Percentiles rank a stretch among this genome's conserved stretches.
phyloP scores from a whole-genome alignment of 2,888 invertebrate species.

The Athrips mouffetella region DNA sequence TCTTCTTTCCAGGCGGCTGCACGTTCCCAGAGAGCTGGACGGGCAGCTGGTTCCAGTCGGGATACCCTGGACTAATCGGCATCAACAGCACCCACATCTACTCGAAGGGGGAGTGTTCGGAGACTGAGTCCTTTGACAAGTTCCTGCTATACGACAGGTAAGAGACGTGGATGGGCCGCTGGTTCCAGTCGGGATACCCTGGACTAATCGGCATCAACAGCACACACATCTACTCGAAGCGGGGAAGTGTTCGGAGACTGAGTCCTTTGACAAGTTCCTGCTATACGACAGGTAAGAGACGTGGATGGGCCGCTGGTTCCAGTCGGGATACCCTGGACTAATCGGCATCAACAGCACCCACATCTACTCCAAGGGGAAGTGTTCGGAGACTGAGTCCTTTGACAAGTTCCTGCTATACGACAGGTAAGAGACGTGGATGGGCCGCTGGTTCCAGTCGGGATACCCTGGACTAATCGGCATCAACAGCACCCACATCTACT shows the following conservation, averaged over 20 bases:
- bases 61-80: slow-evolving; percentile 76
- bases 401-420: slow-evolving; percentile 83
- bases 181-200: slow-evolving; percentile 82
- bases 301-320: no score
- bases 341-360: no score
- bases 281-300: no score
- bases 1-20: slow-evolving; percentile 76
- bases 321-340: no score
- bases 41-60: slow-evolving; percentile 87
- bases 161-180: slow-evolving; percentile 27
- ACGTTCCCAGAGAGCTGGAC: slow-evolving; percentile 83
- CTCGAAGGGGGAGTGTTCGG: slow-evolving; percentile 82
- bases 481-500: no score
- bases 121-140: slow-evolving; percentile 80
- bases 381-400: slow-evolving; percentile 78
- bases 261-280: no score
- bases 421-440: no score
- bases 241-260: no score
- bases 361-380: no score
- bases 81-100: slow-evolving; percentile 82
- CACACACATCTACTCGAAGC: slow-evolving; percentile 82
- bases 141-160: slow-evolving; percentile 82
- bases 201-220: slow-evolving; percentile 79
- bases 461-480: no score
- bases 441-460: no score